These are phyloP conservation scores for Vandiemenella viatica DNA, from an alignment of 2,888 invertebrate species.

Conservation along the genomic window DNA sequence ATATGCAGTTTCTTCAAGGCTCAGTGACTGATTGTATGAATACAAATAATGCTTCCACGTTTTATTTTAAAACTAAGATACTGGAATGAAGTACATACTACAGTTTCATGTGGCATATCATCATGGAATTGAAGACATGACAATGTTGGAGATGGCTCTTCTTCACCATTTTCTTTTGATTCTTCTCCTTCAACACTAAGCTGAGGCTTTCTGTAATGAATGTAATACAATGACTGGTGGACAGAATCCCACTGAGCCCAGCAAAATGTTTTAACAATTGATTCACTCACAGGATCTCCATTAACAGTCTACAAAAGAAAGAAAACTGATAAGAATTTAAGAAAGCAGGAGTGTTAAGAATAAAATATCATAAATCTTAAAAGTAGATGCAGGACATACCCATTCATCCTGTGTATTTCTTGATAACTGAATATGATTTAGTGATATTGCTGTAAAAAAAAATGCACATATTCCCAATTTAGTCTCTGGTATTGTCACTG, in stretches of 20 bases:
- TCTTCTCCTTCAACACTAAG: constrained; percentile 51
- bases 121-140: constrained; percentile 78
- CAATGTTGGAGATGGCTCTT: constrained; percentile 51
- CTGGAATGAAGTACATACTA: constrained; percentile 42
- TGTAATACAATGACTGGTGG: constrained; percentile 67
- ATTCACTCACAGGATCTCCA: constrained; percentile 28
- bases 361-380: too few species aligned
- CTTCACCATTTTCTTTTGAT: constrained; percentile 40
- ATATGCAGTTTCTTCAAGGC: too few species aligned
- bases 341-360: too few species aligned
- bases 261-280: constrained; percentile 51
- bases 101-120: constrained; percentile 72
- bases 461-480: too few species aligned
- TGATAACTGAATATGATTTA: constrained; percentile 9
- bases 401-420: background rate
- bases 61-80: too few species aligned
- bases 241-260: constrained; percentile 80
- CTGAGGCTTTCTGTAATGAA: constrained; percentile 57
- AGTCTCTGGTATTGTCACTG: too few species aligned
- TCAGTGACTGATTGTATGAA: too few species aligned
- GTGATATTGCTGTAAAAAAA: constrained; percentile 9
- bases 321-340: background rate
- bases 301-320: constrained; percentile 8
- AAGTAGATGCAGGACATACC: too few species aligned
- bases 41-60: too few species aligned